A percentile compares a stretch with the other conserved stretches of the same genome.
Conservation (phyloP, 1,140 invertebrate genomes). For the Acromyrmex heyeri region DNA sequence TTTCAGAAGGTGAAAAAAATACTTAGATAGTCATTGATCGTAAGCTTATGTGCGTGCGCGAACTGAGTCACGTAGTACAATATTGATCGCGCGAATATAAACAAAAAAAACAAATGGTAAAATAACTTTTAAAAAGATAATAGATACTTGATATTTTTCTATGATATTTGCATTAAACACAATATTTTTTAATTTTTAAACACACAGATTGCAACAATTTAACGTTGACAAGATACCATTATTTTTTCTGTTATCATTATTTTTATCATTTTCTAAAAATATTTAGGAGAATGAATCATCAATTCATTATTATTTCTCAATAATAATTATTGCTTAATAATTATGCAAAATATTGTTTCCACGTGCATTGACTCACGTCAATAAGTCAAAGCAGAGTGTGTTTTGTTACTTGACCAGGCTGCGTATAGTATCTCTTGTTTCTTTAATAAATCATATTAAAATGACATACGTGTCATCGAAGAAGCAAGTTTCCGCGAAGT, state of each 20-base stretch:
- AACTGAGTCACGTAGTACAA: background rate
- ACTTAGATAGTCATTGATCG: background rate
- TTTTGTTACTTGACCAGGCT: background rate
- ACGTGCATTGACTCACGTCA: background rate
- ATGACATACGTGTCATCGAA: background rate
- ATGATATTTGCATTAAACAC: background rate
- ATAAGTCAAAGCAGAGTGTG: background rate
- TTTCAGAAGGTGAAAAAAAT: background rate
- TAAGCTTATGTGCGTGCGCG: background rate
- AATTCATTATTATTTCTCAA: background rate
- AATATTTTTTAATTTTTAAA: background rate
- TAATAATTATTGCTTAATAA: background rate
- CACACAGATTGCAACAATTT: background rate
- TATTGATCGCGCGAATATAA: background rate
- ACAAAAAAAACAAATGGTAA: conserved; percentile 8
- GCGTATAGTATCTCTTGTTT: background rate
- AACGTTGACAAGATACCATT: background rate
- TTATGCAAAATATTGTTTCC: background rate
- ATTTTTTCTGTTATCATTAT: background rate
- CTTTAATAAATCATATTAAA: conserved; percentile 9
- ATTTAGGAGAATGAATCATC: background rate
- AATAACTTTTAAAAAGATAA: background rate
- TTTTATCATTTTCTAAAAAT: background rate
- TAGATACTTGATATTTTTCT: background rate
- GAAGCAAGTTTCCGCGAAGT: background rate